A percentile compares a stretch with the other conserved stretches of the same genome.
Evolutionary conservation across 2,888 invertebrate species (phyloP).

Genomic region (Drosophila mimica): DNA sequence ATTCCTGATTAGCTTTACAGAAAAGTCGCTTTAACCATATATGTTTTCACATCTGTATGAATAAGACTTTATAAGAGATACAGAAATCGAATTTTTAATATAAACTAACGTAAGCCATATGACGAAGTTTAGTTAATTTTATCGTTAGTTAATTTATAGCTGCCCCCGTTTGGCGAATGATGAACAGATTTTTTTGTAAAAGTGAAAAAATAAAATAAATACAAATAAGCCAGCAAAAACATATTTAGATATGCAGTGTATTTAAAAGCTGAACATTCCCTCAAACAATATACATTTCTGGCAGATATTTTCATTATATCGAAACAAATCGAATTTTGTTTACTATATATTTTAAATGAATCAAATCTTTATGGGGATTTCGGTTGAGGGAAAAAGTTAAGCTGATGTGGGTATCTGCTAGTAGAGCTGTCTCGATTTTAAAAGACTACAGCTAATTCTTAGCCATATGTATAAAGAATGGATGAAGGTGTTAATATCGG

Average conservation of each 20-base stretch:
- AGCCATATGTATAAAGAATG: background rate
- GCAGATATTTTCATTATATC: background rate
- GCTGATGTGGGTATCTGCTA: background rate
- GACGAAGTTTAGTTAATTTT: background rate
- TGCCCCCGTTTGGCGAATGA: background rate
- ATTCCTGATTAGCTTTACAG: background rate
- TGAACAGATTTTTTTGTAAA: background rate
- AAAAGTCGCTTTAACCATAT: background rate
- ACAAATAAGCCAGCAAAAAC: background rate
- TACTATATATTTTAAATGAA: background rate
- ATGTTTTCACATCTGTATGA: no score
- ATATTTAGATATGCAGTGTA: background rate
- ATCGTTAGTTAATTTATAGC: no score
- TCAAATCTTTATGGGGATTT: background rate
- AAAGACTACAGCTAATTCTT: background rate
- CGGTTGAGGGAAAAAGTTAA: background rate
- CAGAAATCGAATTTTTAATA: background rate
- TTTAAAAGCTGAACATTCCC: background rate
- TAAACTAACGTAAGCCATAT: background rate
- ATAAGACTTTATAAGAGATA: no score
- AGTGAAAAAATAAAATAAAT: no score
- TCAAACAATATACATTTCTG: background rate
- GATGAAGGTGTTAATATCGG: background rate
- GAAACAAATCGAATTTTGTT: background rate
- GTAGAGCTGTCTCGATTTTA: background rate